These are phyloP conservation scores for Synodontis membranacea DNA, from an alignment of 2,113 vertebrate species.

Conservation along the genomic window DNA sequence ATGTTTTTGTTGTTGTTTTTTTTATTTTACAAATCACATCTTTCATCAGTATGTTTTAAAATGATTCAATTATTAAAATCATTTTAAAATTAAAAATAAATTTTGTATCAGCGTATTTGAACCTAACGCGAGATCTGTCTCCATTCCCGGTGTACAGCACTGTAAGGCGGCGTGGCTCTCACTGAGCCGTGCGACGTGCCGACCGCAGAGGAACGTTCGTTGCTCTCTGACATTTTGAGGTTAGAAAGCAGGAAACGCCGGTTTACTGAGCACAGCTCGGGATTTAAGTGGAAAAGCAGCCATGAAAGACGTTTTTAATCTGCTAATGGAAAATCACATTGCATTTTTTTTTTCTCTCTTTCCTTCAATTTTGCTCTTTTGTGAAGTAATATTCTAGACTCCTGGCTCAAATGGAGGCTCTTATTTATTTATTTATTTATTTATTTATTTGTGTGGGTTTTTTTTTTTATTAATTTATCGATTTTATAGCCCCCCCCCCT, in stretches of 20 bases:
- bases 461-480: no score
- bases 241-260: slow-evolving; percentile 11
- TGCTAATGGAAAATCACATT: slow-evolving; percentile 61
- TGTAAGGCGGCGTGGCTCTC: not conserved
- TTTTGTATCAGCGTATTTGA: not conserved
- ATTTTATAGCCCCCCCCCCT: no score
- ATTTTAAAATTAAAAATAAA: no score
- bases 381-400: slow-evolving; percentile 42
- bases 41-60: not conserved
- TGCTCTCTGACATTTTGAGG: slow-evolving; percentile 51
- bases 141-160: not conserved
- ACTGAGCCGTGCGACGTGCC: not conserved
- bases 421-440: not conserved
- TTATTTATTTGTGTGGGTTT: not conserved
- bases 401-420: slow-evolving; percentile 13
- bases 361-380: slow-evolving; percentile 50
- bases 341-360: slow-evolving; percentile 32
- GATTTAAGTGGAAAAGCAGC: slow-evolving; percentile 54
- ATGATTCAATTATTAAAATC: no score
- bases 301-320: slow-evolving; percentile 58
- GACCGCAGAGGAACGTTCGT: not conserved
- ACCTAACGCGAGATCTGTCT: not conserved
- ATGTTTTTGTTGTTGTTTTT: not conserved
- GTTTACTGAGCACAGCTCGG: slow-evolving; percentile 38
- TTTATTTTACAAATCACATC: not conserved